These are phyloP conservation scores for Rhabdomys pumilio DNA, from an alignment of 2,797 vertebrate species.

Conservation along the genomic window DNA sequence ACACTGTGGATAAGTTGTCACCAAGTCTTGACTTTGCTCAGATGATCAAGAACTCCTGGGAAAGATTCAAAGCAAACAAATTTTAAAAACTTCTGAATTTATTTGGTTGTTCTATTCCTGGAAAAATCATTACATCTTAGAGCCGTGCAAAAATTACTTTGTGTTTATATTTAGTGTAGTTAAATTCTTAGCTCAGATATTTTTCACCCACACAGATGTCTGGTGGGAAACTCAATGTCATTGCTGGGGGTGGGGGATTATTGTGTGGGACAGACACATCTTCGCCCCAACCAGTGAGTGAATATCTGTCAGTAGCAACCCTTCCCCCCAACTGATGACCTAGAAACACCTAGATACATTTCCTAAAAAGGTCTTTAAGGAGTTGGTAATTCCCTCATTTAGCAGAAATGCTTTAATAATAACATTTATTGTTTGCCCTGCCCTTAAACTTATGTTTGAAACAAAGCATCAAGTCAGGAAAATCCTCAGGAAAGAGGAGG, in stretches of 20 bases:
- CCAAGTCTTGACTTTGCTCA: slow-evolving; percentile 34
- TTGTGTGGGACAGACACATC: not conserved
- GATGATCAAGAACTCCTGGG: slow-evolving; percentile 21
- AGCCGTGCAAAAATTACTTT: not conserved
- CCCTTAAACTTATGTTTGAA: not conserved
- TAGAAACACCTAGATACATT: not conserved
- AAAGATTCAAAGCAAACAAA: not conserved
- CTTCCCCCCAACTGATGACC: not conserved
- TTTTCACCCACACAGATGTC: slow-evolving; percentile 7
- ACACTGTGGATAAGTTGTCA: not conserved
- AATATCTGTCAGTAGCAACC: not conserved
- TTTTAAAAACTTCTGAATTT: not conserved
- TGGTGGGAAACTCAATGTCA: not conserved
- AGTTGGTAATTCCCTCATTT: not conserved
- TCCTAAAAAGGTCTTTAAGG: not conserved
- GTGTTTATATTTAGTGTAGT: slow-evolving; percentile 48
- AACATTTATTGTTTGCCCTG: not conserved
- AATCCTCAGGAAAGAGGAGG: not conserved
- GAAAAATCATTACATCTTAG: slow-evolving; percentile 22
- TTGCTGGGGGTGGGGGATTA: not conserved
- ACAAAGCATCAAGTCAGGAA: not conserved
- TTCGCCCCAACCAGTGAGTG: not conserved
- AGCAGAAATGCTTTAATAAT: not conserved
- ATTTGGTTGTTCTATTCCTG: slow-evolving; percentile 10
- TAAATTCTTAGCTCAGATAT: slow-evolving; percentile 60